These are phyloP conservation scores for Thrips palmi DNA, from an alignment of 1,140 invertebrate genomes.

Conservation along the genomic window DNA sequence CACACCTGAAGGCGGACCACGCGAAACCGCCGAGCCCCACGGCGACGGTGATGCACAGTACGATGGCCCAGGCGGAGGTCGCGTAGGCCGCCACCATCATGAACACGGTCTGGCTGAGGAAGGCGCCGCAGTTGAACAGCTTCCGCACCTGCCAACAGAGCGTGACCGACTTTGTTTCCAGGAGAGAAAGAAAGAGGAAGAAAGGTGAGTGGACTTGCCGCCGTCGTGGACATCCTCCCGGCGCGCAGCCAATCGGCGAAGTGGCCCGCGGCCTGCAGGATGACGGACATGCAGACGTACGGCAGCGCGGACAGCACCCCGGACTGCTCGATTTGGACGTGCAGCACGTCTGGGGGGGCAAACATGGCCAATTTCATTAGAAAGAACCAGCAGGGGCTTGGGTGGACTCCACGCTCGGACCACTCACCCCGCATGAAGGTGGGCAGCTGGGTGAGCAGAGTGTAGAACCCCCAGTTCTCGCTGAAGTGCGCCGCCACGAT, in stretches of 20 bases:
- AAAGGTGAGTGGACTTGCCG: constrained; percentile 26
- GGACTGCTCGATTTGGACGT: constrained; percentile 51
- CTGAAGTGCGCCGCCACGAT: constrained; percentile 79
- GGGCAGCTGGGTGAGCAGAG: constrained; percentile 72
- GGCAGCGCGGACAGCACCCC: constrained; percentile 69
- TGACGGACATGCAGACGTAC: constrained; percentile 67
- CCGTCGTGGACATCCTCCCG: constrained; percentile 46
- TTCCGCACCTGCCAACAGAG: constrained; percentile 34
- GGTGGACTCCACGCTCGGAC: not conserved
- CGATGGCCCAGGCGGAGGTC: constrained; percentile 37
- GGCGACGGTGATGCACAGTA: constrained; percentile 61
- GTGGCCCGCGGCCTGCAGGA: constrained; percentile 57
- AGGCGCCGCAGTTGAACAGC: constrained; percentile 57
- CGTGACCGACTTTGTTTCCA: too few species aligned
- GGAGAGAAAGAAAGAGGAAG: too few species aligned
- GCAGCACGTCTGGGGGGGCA: constrained; percentile 46
- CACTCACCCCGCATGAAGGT: constrained; percentile 68
- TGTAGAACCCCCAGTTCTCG: constrained; percentile 94
- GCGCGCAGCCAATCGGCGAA: constrained; percentile 57
- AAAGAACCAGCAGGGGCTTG: too few species aligned
- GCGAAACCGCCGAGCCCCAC: constrained; percentile 77
- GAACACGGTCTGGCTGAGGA: constrained; percentile 63
- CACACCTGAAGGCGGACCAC: constrained; percentile 68
- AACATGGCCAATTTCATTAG: constrained; percentile 2
- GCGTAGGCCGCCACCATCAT: constrained; percentile 60